A percentile compares a stretch with the other conserved stretches of the same genome.
Conservation (phyloP, 2,888 invertebrate species). For the Choreutis nemorana region DNA sequence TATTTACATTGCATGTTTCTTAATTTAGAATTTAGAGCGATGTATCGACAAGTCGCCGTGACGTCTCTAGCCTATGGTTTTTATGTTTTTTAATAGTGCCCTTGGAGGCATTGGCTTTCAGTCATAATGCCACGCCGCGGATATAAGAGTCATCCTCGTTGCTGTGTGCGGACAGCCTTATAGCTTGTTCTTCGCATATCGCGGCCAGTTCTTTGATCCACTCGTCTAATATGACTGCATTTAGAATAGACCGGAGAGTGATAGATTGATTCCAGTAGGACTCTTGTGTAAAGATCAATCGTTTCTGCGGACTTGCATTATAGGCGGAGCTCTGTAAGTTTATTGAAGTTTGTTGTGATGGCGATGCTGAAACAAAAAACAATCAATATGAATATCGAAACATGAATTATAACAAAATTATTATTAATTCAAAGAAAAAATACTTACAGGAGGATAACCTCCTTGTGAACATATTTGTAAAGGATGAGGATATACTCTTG, state of each 20-base stretch:
- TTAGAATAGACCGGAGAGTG: constrained; percentile 44
- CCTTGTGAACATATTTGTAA: constrained; percentile 79
- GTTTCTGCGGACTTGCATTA: constrained; percentile 27
- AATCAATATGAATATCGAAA: not conserved
- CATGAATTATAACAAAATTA: not conserved
- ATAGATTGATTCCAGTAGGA: constrained; percentile 55
- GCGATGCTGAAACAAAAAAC: constrained; percentile 18
- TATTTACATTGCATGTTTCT: too few species aligned
- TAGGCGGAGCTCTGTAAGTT: constrained; percentile 19
- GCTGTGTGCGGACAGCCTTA: constrained; percentile 42
- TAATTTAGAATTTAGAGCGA: too few species aligned
- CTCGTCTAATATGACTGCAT: constrained; percentile 90
- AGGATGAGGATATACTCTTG: constrained; percentile 76
- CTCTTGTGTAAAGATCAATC: constrained; percentile 45
- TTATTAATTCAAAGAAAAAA: not conserved
- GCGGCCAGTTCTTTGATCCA: constrained; percentile 96
- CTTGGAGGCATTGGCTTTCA: constrained; percentile 29
- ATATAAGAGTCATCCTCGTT: constrained; percentile 45
- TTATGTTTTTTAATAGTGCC: constrained; percentile 17
- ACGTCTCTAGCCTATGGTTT: too few species aligned
- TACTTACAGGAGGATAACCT: constrained; percentile 48
- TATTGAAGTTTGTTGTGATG: constrained; percentile 23
- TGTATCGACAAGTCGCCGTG: too few species aligned
- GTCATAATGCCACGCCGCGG: constrained; percentile 52
- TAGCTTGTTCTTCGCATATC: constrained; percentile 91